Conservation (phyloP, 2,113 vertebrate species). For the Procapra przewalskii region DNA sequence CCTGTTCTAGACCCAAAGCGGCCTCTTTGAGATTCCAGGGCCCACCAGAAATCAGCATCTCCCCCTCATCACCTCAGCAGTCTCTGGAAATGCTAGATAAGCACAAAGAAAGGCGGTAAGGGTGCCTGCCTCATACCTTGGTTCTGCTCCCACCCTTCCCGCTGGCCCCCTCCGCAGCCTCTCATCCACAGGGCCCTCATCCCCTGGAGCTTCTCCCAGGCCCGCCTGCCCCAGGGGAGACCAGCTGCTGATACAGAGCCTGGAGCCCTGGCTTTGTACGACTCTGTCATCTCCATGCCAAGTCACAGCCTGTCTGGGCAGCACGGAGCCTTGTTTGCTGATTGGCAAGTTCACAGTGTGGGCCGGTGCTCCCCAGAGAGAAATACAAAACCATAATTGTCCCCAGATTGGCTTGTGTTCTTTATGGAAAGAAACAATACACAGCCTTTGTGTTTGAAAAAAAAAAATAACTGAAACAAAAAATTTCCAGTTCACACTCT, state of each 20-base stretch:
- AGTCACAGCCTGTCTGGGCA: neutral
- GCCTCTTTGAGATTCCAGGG: neutral
- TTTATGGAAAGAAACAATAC: conserved; percentile 61
- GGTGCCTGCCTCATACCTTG: neutral
- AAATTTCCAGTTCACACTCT: conserved; percentile 58
- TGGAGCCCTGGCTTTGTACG: neutral
- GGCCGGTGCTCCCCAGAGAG: conserved; percentile 6
- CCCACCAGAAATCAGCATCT: neutral
- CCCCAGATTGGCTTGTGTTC: conserved; percentile 57
- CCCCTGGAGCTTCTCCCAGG: neutral
- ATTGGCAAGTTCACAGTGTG: neutral
- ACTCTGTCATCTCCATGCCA: neutral
- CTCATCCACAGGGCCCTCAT: neutral
- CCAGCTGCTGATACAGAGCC: neutral
- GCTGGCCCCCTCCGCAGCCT: neutral
- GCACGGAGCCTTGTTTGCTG: neutral
- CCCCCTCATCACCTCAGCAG: neutral
- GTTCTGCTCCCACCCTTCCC: neutral
- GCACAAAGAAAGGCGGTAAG: neutral
- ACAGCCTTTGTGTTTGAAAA: conserved; percentile 57
- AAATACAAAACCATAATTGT: conserved; percentile 62
- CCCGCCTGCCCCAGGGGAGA: neutral
- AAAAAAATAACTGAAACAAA: conserved; percentile 66
- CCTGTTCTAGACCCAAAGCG: neutral
- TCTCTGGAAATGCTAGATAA: neutral